These are phyloP conservation scores for Congeria kusceri DNA, from an alignment of 2,888 invertebrate genomes.

Conservation along the genomic window DNA sequence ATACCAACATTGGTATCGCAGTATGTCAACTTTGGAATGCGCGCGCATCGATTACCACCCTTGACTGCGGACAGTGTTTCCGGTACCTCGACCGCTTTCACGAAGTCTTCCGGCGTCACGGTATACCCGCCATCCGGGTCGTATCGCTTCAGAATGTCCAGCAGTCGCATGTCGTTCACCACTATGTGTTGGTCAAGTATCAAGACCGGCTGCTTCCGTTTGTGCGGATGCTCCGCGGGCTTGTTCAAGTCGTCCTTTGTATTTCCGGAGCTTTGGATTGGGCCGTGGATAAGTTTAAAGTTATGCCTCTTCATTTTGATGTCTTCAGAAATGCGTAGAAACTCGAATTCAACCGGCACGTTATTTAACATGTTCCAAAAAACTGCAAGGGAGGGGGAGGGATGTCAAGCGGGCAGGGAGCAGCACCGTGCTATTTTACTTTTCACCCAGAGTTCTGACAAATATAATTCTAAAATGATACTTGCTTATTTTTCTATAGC, in stretches of 20 bases:
- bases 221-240: slow-evolving; percentile 79
- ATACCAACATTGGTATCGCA: too few relatives aligned
- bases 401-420: too few relatives aligned
- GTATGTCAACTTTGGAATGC: too few relatives aligned
- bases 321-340: slow-evolving; percentile 80
- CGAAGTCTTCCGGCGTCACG: slow-evolving; percentile 80
- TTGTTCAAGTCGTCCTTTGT: slow-evolving; percentile 83
- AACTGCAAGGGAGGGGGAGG: too few relatives aligned
- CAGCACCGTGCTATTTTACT: too few relatives aligned
- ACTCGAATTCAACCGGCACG: slow-evolving; percentile 84
- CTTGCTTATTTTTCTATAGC: too few relatives aligned
- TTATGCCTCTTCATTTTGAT: slow-evolving; percentile 77
- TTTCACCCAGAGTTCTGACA: too few relatives aligned
- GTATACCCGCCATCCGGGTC: slow-evolving; percentile 74
- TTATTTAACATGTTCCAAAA: slow-evolving; percentile 81
- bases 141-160: slow-evolving; percentile 80
- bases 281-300: slow-evolving; percentile 79
- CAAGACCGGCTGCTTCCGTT: slow-evolving; percentile 75
- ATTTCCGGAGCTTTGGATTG: slow-evolving; percentile 82
- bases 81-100: slow-evolving; percentile 79
- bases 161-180: slow-evolving; percentile 81
- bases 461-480: too few relatives aligned
- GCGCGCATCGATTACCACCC: too few relatives aligned
- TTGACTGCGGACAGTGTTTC: too few relatives aligned
- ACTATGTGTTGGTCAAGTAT: slow-evolving; percentile 82